Evolutionary conservation across 30 jellyfish, hydroid and myxozoan genomes (phyloP).

Genomic region (Catostylus mosaicus): DNA sequence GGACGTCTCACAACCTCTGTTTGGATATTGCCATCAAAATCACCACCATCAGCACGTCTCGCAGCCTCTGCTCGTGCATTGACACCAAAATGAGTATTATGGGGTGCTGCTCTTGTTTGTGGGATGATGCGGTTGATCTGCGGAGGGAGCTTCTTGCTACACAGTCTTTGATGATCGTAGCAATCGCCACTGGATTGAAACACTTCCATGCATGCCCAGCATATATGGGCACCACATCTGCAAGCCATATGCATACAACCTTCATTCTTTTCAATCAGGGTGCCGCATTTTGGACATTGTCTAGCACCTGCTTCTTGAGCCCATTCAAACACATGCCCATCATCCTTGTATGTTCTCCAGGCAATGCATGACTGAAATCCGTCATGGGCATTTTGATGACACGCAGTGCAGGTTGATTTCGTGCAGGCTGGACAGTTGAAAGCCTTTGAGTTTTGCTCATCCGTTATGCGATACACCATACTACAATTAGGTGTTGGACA

Average conservation of each 20-base stretch:
- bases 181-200: constrained; percentile 13
- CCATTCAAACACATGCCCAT: constrained; percentile 41
- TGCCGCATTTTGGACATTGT: constrained; percentile 56
- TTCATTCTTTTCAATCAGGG: constrained; percentile 51
- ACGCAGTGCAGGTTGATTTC: constrained; percentile 35
- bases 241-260: constrained; percentile 67
- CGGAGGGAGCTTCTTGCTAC: neutral
- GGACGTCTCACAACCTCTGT: no score
- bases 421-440: constrained; percentile 45
- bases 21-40: no score
- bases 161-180: neutral
- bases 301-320: constrained; percentile 12
- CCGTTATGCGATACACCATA: constrained; percentile 41
- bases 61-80: no score
- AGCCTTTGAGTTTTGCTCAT: constrained; percentile 10
- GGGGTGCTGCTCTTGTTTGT: no score
- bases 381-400: constrained; percentile 35
- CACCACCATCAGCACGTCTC: no score
- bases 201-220: constrained; percentile 62
- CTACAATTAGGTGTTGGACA: constrained; percentile 64
- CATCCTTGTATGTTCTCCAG: constrained; percentile 22
- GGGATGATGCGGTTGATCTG: neutral
- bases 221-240: constrained; percentile 54
- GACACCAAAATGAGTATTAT: no score
- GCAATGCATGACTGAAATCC: constrained; percentile 5